These are phyloP conservation scores for Mergus octosetaceus DNA, from an alignment of 2,797 vertebrate species.

Conservation along the genomic window DNA sequence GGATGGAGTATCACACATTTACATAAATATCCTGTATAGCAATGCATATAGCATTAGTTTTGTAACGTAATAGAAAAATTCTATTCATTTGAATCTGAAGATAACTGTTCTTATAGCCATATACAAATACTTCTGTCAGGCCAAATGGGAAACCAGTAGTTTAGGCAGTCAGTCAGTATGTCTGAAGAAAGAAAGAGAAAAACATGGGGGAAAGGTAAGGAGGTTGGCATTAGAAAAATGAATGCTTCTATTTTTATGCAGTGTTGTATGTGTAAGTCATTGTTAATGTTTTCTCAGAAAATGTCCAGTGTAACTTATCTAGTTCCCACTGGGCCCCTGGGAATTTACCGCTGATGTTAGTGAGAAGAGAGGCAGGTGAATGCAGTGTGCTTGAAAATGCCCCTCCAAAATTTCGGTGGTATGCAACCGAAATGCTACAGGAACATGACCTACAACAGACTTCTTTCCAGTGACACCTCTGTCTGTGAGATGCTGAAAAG, in stretches of 20 bases:
- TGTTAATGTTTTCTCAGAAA: background rate
- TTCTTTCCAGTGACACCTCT: background rate
- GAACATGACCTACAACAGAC: background rate
- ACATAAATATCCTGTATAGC: background rate
- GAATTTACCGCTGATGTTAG: background rate
- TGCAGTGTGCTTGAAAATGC: background rate
- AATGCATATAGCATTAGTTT: background rate
- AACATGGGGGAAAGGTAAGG: rapidly evolving
- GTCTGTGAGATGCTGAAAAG: background rate
- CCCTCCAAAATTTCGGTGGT: background rate
- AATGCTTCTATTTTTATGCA: background rate
- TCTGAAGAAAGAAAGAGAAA: background rate
- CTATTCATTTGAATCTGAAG: background rate
- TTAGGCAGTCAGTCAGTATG: background rate
- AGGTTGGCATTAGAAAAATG: background rate
- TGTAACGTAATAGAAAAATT: background rate
- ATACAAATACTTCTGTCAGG: background rate
- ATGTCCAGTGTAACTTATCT: background rate
- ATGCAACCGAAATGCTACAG: background rate
- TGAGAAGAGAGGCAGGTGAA: background rate
- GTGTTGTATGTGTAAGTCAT: background rate
- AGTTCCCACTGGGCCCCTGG: background rate
- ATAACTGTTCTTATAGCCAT: background rate
- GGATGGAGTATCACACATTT: background rate
- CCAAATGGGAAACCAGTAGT: background rate